Evolutionary conservation across 2,113 vertebrate species (phyloP).

Genomic region (Bujurquina vittata): DNA sequence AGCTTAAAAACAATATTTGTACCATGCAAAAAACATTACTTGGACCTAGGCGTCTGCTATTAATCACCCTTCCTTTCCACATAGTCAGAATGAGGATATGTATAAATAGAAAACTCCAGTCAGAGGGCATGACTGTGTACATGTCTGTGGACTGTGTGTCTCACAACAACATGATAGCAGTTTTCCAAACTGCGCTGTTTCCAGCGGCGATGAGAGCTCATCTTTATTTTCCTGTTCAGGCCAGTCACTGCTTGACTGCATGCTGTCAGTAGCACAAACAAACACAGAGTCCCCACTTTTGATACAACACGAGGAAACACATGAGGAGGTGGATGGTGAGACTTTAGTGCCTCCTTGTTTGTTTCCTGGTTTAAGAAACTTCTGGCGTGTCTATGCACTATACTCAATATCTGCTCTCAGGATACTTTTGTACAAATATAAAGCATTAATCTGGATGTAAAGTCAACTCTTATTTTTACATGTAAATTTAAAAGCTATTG

Average conservation of each 20-base stretch:
- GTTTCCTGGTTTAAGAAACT: neutral
- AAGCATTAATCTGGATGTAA: neutral
- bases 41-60: constrained; percentile 39
- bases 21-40: constrained; percentile 16
- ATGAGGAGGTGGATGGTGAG: constrained; percentile 3
- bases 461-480: neutral
- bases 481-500: neutral
- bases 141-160: neutral
- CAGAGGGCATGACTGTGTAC: constrained; percentile 31
- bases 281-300: neutral
- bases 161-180: constrained; percentile 7
- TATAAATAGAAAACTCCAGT: constrained; percentile 57
- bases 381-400: neutral
- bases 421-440: neutral
- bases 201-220: neutral
- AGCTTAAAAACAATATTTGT: constrained; percentile 13
- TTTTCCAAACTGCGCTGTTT: neutral
- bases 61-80: constrained; percentile 59
- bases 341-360: neutral
- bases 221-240: neutral
- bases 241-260: neutral
- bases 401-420: neutral
- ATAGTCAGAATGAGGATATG: constrained; percentile 32
- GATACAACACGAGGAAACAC: constrained; percentile 42
- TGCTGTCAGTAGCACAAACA: neutral